These are phyloP conservation scores for Oryzias javanicus DNA, from an alignment of 2,113 vertebrate species.

Conservation along the genomic window DNA sequence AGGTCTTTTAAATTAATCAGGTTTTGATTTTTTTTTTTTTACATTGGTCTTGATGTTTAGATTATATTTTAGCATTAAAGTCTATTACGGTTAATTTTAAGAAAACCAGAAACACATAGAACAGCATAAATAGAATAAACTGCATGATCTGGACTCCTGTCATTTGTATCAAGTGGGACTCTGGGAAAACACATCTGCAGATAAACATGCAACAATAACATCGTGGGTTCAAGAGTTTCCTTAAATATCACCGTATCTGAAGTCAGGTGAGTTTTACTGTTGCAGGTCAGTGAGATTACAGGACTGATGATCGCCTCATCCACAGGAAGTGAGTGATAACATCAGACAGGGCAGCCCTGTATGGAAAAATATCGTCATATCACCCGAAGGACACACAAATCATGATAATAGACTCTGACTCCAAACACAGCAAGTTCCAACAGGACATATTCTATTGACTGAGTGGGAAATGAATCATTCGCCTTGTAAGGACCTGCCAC, in stretches of 20 bases:
- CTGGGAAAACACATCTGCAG: neutral
- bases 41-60: no score
- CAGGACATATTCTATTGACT: neutral
- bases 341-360: neutral
- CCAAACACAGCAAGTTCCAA: neutral
- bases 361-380: conserved; percentile 42
- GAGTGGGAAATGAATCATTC: neutral
- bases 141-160: no score
- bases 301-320: neutral
- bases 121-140: no score
- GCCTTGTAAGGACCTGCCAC: neutral
- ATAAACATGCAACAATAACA: neutral
- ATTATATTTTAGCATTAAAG: no score
- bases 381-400: neutral
- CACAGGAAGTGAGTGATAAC: neutral
- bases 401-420: neutral
- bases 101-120: no score
- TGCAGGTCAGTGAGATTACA: conserved; percentile 3
- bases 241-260: neutral
- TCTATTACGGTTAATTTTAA: no score
- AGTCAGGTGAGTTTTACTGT: neutral
- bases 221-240: neutral
- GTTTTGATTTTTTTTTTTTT: no score
- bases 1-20: no score
- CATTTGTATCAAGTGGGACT: no score